phyloP scores from a whole-genome alignment of 2,113 vertebrate species.

The Chelonoidis abingdonii region DNA sequence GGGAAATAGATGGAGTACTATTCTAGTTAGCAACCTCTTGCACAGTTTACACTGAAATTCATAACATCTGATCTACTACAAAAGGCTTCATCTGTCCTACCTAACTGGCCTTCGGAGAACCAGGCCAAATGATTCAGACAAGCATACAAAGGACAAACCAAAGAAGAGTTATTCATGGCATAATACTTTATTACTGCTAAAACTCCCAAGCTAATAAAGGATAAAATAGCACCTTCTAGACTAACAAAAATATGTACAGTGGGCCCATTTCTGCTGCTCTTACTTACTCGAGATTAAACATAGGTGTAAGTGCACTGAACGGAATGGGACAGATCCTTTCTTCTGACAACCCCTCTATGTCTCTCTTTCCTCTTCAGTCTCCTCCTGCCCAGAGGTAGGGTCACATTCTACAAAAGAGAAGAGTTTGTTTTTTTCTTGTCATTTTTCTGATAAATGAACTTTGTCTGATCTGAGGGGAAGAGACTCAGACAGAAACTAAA shows the following conservation, averaged over 20 bases:
- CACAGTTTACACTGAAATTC: neutral
- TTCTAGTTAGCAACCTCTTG: neutral
- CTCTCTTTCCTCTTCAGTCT: neutral
- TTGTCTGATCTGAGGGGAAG: slow-evolving; percentile 9
- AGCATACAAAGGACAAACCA: neutral
- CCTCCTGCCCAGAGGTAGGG: neutral
- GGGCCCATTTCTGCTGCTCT: rapidly evolving
- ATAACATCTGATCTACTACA: rapidly evolving
- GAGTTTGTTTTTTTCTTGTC: neutral
- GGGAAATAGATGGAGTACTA: neutral
- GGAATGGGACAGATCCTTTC: neutral
- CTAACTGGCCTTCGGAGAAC: neutral
- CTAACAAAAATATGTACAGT: neutral
- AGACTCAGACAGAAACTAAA: slow-evolving; percentile 1
- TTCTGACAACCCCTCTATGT: neutral
- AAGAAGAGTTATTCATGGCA: neutral
- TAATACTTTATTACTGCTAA: neutral
- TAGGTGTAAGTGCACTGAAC: neutral
- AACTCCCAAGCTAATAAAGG: neutral
- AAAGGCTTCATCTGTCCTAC: neutral
- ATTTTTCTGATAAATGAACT: neutral
- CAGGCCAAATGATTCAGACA: neutral
- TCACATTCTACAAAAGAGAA: neutral
- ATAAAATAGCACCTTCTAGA: neutral
- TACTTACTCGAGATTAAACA: neutral